A percentile compares a stretch with the other conserved stretches of the same genome.
phyloP scores from a whole-genome alignment of 2,113 vertebrate genomes.

The Formicarius rufipectus region DNA sequence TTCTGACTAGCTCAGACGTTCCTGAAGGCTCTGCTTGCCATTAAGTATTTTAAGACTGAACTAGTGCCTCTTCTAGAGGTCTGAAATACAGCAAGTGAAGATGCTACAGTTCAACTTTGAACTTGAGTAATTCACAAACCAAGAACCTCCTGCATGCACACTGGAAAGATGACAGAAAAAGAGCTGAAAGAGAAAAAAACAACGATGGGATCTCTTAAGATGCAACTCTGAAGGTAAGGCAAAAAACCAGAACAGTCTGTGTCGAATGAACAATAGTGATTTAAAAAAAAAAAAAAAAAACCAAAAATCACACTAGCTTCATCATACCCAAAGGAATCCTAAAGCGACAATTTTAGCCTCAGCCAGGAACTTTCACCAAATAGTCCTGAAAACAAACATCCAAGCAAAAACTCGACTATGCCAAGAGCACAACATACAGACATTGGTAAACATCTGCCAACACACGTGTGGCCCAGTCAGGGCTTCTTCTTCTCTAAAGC shows the following conservation, averaged over 20 bases:
- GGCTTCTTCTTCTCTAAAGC: too few relatives aligned
- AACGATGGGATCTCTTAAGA: not conserved
- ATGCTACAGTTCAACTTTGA: not conserved
- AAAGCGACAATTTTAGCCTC: not conserved
- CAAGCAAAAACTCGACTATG: not conserved
- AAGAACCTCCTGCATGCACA: not conserved
- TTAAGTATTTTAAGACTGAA: not conserved
- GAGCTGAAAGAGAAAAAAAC: not conserved
- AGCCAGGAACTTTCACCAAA: too few relatives aligned
- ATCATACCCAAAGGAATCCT: not conserved
- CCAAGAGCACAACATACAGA: rapidly evolving
- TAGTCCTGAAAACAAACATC: not conserved
- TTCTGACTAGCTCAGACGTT: not conserved
- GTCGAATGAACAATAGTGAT: rapidly evolving
- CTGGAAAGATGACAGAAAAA: rapidly evolving
- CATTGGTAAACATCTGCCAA: rapidly evolving
- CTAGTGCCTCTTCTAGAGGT: not conserved
- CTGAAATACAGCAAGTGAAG: not conserved
- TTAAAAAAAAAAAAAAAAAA: not conserved
- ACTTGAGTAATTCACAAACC: not conserved
- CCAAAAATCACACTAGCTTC: rapidly evolving
- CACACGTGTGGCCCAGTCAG: rapidly evolving
- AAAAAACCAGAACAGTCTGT: rapidly evolving
- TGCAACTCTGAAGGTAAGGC: not conserved
- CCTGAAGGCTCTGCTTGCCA: not conserved